A percentile compares a stretch with the other conserved stretches of the same genome.
Evolutionary conservation across 2,797 vertebrate genomes (phyloP).

Genomic region (Oreochromis mossambicus): DNA sequence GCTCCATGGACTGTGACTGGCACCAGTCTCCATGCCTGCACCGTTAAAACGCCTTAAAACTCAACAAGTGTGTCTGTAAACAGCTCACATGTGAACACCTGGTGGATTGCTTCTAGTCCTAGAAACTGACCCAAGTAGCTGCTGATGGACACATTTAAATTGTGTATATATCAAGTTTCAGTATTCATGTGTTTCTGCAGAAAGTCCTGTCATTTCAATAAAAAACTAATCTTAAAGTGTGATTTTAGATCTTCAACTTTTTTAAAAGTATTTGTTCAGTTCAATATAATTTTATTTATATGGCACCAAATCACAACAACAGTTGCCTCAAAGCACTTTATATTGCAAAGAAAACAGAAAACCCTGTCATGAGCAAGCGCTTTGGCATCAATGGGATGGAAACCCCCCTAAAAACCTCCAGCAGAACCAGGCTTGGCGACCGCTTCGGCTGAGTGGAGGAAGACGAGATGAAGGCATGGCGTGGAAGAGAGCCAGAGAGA

Average conservation of each 20-base stretch:
- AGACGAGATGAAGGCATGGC: background rate
- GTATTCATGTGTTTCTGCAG: background rate
- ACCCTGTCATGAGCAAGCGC: background rate
- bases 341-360: background rate
- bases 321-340: fast-evolving
- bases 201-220: background rate
- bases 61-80: background rate
- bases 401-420: background rate
- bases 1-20: background rate
- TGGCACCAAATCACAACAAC: background rate
- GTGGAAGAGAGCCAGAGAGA: background rate
- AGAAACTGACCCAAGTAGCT: background rate
- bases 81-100: background rate
- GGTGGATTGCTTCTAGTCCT: background rate
- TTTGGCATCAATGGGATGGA: background rate
- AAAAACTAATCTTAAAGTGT: background rate
- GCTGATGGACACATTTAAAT: background rate
- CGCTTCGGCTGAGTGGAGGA: background rate
- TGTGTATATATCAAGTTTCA: background rate
- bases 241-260: background rate
- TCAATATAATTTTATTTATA: fast-evolving
- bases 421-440: background rate
- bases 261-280: background rate
- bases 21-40: background rate
- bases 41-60: conserved; percentile 20